Evolutionary conservation across 2,888 invertebrate species (phyloP).

Genomic region (Caenorhabditis sp.): DNA sequence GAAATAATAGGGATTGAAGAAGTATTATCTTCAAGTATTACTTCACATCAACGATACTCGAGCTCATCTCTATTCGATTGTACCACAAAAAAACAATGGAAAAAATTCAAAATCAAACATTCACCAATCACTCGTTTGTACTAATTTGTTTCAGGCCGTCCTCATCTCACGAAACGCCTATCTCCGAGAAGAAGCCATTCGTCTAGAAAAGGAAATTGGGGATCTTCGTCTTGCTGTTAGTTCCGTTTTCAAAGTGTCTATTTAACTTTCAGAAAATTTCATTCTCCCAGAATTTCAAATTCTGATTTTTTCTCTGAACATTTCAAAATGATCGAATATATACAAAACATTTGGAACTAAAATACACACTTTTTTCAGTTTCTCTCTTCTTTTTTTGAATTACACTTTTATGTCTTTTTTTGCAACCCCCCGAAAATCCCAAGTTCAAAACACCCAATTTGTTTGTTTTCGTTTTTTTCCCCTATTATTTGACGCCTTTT

Average conservation of each 20-base stretch:
- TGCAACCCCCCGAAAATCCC: not conserved
- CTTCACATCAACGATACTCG: too few species aligned
- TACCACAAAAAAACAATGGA: too few species aligned
- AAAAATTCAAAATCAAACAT: too few species aligned
- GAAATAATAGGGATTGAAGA: too few species aligned
- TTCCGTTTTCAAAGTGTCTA: not conserved
- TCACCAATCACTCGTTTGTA: too few species aligned
- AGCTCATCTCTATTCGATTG: too few species aligned
- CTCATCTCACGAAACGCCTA: conserved; percentile 55
- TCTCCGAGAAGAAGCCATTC: conserved; percentile 52
- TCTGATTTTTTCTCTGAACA: not conserved
- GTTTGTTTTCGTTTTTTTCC: too few species aligned
- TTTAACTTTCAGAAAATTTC: not conserved
- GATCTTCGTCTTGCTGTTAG: not conserved
- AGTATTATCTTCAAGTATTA: too few species aligned
- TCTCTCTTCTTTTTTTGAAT: not conserved
- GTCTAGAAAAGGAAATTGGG: conserved; percentile 22
- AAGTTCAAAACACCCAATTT: not conserved
- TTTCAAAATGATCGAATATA: too few species aligned
- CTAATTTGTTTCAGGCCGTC: conserved; percentile 28
- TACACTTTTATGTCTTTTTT: not conserved
- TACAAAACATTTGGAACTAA: too few species aligned
- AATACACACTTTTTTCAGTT: too few species aligned
- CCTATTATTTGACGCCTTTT: not conserved
- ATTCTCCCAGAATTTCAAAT: not conserved